A percentile compares a stretch with the other conserved stretches of the same genome.
Evolutionary conservation across 2,888 invertebrate genomes (phyloP).

Genomic region (Anarsia innoxiella): DNA sequence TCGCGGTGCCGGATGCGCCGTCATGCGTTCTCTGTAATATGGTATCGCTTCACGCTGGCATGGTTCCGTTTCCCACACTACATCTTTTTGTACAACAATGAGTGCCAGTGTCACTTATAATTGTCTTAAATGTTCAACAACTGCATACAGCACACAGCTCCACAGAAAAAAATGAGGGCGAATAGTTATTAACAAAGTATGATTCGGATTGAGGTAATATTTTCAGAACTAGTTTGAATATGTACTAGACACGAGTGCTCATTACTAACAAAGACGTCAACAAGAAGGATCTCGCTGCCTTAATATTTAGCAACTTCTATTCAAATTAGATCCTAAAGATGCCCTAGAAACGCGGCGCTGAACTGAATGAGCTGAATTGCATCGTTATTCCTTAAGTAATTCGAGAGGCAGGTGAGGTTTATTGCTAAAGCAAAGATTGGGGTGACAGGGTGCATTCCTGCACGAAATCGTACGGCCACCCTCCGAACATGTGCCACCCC

Average conservation of each 20-base stretch:
- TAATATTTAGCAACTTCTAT: not conserved
- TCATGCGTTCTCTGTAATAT: constrained; percentile 34
- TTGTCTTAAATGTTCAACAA: not conserved
- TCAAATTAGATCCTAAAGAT: not conserved
- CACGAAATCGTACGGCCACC: constrained; percentile 42
- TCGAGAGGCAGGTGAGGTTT: constrained; percentile 22
- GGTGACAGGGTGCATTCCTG: constrained; percentile 53
- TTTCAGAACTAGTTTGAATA: no score
- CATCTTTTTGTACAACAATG: constrained; percentile 33
- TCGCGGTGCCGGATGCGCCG: constrained; percentile 46
- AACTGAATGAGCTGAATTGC: constrained; percentile 5
- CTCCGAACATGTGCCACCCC: constrained; percentile 34
- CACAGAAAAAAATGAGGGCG: no score
- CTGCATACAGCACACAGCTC: no score
- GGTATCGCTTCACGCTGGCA: constrained; percentile 29
- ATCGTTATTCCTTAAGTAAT: constrained; percentile 8
- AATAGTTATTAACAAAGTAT: no score
- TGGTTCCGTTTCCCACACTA: constrained; percentile 35
- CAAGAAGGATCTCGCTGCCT: no score
- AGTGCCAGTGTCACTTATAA: constrained; percentile 11
- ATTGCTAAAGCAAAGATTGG: constrained; percentile 34
- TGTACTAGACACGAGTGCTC: no score
- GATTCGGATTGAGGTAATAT: no score
- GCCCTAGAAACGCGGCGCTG: not conserved
- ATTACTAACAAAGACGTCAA: no score